These are phyloP conservation scores for Datnioides undecimradiatus DNA, from an alignment of 2,113 vertebrate species.

Conservation along the genomic window DNA sequence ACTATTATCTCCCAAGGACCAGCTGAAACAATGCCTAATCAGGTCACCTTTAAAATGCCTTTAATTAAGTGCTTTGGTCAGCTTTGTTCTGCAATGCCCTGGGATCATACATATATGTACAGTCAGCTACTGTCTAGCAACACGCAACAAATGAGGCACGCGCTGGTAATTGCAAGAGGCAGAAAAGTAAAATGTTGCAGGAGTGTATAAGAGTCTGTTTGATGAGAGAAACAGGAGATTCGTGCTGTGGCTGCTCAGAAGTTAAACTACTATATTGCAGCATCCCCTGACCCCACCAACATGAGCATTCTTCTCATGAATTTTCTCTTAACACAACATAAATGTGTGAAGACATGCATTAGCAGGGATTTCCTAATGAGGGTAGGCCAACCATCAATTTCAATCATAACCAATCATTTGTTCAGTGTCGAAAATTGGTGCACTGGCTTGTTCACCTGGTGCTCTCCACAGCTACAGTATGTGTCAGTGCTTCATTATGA, in stretches of 20 bases:
- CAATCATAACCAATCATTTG: no score
- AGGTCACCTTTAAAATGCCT: constrained; percentile 34
- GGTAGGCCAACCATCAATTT: no score
- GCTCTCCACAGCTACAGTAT: no score
- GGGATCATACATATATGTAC: not conserved
- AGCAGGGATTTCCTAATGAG: no score
- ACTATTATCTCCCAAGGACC: constrained; percentile 7
- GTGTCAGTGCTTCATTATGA: no score
- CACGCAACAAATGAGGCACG: not conserved
- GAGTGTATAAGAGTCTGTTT: not conserved
- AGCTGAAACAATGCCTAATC: constrained; percentile 37
- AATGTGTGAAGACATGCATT: no score
- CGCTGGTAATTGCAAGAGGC: not conserved
- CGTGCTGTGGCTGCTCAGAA: no score
- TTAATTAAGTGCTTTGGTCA: constrained; percentile 31
- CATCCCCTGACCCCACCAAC: not conserved
- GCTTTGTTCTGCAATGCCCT: constrained; percentile 14
- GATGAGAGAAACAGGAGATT: not conserved
- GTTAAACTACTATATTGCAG: no score
- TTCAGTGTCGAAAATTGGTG: no score
- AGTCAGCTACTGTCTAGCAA: not conserved
- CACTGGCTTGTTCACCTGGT: no score
- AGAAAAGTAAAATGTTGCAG: not conserved
- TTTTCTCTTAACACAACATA: no score
- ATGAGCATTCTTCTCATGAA: no score